These are phyloP conservation scores for Marasmarcha lunaedactyla DNA, from an alignment of 2,888 invertebrate species.

Conservation along the genomic window DNA sequence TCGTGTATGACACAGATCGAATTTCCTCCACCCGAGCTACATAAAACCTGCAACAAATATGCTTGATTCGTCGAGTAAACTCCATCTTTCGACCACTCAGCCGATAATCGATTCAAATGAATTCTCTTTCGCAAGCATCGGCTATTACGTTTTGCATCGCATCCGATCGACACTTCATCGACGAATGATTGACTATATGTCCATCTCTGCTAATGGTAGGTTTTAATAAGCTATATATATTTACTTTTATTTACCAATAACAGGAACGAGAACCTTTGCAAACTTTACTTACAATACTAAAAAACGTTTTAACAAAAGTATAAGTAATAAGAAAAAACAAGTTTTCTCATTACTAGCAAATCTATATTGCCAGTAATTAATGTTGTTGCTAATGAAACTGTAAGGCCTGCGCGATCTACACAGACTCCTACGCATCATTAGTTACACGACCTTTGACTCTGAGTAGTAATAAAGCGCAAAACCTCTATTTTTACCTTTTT, in stretches of 20 bases:
- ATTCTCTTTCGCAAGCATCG: conserved; percentile 35
- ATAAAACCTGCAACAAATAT: conserved; percentile 22
- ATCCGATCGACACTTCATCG: conserved; percentile 40
- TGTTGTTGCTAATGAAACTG: conserved; percentile 53
- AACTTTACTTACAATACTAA: too few species aligned
- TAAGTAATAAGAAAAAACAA: not conserved
- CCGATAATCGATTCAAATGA: conserved; percentile 34
- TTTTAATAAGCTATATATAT: conserved; percentile 5
- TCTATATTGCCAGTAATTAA: conserved; percentile 47
- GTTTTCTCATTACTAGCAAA: conserved; percentile 37
- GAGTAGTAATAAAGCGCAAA: conserved; percentile 36
- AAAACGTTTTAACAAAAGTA: too few species aligned
- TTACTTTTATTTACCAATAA: too few species aligned
- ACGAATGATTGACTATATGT: conserved; percentile 62
- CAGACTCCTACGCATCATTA: conserved; percentile 62
- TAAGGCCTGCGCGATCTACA: conserved; percentile 40
- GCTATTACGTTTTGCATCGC: conserved; percentile 37
- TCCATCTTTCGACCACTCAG: conserved; percentile 38
- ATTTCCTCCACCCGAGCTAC: conserved; percentile 11
- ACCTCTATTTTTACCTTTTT: conserved; percentile 7
- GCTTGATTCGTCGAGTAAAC: conserved; percentile 33
- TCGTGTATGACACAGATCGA: conserved; percentile 12
- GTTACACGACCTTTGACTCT: conserved; percentile 56
- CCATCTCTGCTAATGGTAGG: conserved; percentile 18
- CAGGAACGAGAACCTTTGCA: too few species aligned